A percentile compares a stretch with the other conserved stretches of the same genome.
Evolutionary conservation across 2,888 invertebrate species (phyloP).

Genomic region (Dynastes tityus): DNA sequence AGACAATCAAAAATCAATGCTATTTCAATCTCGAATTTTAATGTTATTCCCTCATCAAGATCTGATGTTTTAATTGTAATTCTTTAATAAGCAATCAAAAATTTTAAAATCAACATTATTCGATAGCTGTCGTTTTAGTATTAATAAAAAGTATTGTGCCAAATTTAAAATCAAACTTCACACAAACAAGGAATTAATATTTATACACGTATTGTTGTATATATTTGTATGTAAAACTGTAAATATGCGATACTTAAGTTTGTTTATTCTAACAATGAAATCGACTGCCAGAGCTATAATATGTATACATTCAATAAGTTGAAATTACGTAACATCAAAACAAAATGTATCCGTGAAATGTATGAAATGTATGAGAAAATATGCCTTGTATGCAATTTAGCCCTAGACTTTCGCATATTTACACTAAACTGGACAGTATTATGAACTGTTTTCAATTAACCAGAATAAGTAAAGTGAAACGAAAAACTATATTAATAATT

Average conservation of each 20-base stretch:
- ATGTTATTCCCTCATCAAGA: constrained; percentile 17
- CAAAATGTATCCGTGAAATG: constrained; percentile 4
- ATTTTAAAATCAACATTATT: constrained; percentile 49
- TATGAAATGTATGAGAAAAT: constrained; percentile 20
- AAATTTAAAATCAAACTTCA: constrained; percentile 53
- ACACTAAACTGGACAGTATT: constrained; percentile 49
- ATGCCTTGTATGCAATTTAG: constrained; percentile 53
- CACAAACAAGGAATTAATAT: constrained; percentile 49
- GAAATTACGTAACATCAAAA: constrained; percentile 20
- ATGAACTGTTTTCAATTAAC: constrained; percentile 28
- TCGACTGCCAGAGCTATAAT: constrained; percentile 55
- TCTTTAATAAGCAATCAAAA: constrained; percentile 22
- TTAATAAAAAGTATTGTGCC: constrained; percentile 53
- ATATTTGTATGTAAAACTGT: constrained; percentile 52
- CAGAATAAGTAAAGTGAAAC: constrained; percentile 38
- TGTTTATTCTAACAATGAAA: constrained; percentile 36
- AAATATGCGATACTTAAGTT: constrained; percentile 60
- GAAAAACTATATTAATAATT: constrained; percentile 51
- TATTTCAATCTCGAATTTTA: constrained; percentile 22
- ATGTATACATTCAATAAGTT: constrained; percentile 9
- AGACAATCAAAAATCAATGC: constrained; percentile 42
- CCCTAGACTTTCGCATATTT: constrained; percentile 56
- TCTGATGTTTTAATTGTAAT: constrained; percentile 9
- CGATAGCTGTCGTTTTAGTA: constrained; percentile 47
- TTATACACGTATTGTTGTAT: constrained; percentile 51